Conservation (phyloP, 2,797 vertebrate species). For the Anguilla marmorata region DNA sequence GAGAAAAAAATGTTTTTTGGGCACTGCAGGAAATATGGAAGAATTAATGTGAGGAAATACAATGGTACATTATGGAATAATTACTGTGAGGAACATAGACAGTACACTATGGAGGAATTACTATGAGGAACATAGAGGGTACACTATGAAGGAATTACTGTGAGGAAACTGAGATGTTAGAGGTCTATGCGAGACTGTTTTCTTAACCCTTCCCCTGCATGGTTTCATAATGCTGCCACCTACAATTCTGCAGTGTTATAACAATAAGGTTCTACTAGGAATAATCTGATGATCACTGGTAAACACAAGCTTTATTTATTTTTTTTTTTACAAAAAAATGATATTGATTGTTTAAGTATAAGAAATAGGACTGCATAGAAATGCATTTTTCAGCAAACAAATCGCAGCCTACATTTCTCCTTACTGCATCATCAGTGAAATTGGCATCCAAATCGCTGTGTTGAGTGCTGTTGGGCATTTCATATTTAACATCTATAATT, state of each 20-base stretch:
- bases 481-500: neutral
- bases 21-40: neutral
- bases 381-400: too few relatives aligned
- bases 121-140: neutral
- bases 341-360: too few relatives aligned
- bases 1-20: neutral
- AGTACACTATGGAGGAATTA: neutral
- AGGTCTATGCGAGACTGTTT: neutral
- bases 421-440: neutral
- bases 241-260: neutral
- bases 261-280: neutral
- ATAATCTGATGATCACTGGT: neutral
- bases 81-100: neutral
- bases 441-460: neutral
- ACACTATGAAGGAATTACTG: neutral
- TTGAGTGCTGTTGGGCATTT: neutral
- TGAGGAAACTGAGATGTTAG: neutral
- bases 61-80: neutral
- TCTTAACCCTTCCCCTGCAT: neutral
- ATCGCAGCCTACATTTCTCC: too few relatives aligned
- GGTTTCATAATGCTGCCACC: neutral
- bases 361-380: too few relatives aligned
- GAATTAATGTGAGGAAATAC: neutral
- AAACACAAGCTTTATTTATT: too few relatives aligned
- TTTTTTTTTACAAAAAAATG: too few relatives aligned